These are phyloP conservation scores for Ostrea denselamellosa DNA, from an alignment of 1,140 invertebrate genomes.

Conservation along the genomic window DNA sequence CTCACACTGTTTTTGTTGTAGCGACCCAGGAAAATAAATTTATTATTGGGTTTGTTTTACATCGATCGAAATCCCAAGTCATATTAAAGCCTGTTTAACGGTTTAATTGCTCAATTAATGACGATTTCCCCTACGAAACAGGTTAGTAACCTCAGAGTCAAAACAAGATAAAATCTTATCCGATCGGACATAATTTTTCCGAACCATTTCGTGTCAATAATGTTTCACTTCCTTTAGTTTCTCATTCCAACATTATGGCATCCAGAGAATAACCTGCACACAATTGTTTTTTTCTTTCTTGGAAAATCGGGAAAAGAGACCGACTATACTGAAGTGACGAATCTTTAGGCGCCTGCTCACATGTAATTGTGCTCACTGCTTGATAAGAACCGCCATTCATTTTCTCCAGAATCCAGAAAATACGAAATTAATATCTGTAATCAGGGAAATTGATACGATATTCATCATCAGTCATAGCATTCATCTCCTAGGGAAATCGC, in stretches of 20 bases:
- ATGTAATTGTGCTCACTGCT: conserved; percentile 8
- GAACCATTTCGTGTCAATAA: conserved; percentile 11
- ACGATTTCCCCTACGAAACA: background rate
- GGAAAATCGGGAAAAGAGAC: background rate
- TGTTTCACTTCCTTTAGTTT: conserved; percentile 20
- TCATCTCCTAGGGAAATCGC: conserved; percentile 7
- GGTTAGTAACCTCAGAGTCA: background rate
- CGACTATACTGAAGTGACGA: background rate
- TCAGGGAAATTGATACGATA: conserved; percentile 25
- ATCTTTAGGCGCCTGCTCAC: conserved; percentile 28
- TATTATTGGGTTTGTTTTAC: background rate
- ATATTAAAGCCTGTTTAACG: background rate
- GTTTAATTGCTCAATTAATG: conserved; percentile 2
- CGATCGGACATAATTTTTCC: background rate
- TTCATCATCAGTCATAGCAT: conserved; percentile 19
- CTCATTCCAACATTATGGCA: background rate
- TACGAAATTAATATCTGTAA: conserved; percentile 31
- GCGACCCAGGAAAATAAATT: background rate
- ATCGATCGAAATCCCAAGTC: background rate
- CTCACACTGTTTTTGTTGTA: background rate
- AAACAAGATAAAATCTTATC: conserved; percentile 22
- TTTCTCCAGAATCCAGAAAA: conserved; percentile 31
- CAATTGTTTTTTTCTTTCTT: background rate
- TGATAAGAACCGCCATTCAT: conserved; percentile 31
- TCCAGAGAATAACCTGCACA: background rate